phyloP scores from a whole-genome alignment of 2,888 invertebrate genomes.

The Clunio marinus region DNA sequence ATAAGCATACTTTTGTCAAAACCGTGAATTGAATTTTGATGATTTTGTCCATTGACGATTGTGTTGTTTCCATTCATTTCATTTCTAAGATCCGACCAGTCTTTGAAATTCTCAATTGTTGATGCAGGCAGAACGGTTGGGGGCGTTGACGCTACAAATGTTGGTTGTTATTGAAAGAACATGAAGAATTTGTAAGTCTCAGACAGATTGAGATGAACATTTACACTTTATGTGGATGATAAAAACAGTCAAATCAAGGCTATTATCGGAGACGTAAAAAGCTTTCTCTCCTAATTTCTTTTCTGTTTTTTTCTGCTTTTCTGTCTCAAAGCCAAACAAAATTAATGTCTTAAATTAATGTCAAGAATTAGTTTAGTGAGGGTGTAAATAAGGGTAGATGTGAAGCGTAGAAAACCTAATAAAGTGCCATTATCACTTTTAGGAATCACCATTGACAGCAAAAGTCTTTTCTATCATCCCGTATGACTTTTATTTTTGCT shows the following conservation, averaged over 20 bases:
- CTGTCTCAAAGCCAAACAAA: constrained; percentile 22
- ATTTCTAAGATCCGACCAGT: constrained; percentile 30
- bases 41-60: constrained; percentile 18
- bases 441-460: constrained; percentile 33
- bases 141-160: constrained; percentile 30
- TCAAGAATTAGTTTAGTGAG: constrained; percentile 37
- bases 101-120: constrained; percentile 32
- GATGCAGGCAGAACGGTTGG: constrained; percentile 28
- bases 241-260: background rate
- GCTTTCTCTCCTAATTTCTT: constrained; percentile 15
- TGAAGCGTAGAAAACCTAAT: constrained; percentile 37
- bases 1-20: constrained; percentile 38
- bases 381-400: constrained; percentile 23
- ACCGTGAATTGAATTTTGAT: constrained; percentile 36
- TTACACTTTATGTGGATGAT: background rate
- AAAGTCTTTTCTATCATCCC: constrained; percentile 24
- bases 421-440: constrained; percentile 38
- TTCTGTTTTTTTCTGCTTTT: background rate
- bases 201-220: background rate
- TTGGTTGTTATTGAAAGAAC: too few species aligned
- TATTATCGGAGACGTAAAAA: constrained; percentile 5
- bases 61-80: constrained; percentile 15
- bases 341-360: constrained; percentile 39
- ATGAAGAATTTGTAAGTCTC: too few species aligned
- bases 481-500: background rate